These are phyloP conservation scores for Oreohelix idahoensis DNA, from an alignment of 1,140 invertebrate species.

Conservation along the genomic window DNA sequence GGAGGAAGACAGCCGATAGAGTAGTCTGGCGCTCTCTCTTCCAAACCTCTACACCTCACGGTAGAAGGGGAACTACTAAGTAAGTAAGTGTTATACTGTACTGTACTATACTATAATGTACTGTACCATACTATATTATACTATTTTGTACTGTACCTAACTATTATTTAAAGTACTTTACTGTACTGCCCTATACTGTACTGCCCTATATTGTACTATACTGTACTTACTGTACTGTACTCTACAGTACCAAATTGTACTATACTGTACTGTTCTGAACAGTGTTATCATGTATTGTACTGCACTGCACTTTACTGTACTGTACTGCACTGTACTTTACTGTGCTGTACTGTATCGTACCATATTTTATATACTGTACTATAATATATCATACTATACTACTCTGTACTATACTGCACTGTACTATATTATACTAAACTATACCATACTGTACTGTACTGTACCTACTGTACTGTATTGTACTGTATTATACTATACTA, in stretches of 20 bases:
- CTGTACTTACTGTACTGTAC: background rate
- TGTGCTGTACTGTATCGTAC: background rate
- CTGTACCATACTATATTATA: background rate
- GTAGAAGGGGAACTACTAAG: too few species aligned
- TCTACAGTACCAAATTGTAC: background rate
- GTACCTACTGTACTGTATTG: background rate
- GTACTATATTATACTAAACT: background rate
- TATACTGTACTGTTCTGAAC: background rate
- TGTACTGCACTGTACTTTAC: background rate
- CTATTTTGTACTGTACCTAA: background rate
- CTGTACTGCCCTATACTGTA: background rate
- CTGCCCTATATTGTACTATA: background rate
- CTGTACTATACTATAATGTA: background rate
- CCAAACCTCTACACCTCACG: too few species aligned
- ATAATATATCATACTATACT: background rate
- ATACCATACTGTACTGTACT: background rate
- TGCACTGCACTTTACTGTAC: background rate
- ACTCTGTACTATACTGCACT: background rate
- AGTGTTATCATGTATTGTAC: background rate
- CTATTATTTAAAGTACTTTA: background rate
- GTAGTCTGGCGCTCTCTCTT: too few species aligned
- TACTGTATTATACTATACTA: constrained; percentile 41
- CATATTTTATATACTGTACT: background rate
- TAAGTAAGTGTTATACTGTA: too few species aligned
- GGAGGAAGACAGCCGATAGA: too few species aligned